phyloP scores from a whole-genome alignment of 1,140 invertebrate genomes.

The Philaenus spumarius region DNA sequence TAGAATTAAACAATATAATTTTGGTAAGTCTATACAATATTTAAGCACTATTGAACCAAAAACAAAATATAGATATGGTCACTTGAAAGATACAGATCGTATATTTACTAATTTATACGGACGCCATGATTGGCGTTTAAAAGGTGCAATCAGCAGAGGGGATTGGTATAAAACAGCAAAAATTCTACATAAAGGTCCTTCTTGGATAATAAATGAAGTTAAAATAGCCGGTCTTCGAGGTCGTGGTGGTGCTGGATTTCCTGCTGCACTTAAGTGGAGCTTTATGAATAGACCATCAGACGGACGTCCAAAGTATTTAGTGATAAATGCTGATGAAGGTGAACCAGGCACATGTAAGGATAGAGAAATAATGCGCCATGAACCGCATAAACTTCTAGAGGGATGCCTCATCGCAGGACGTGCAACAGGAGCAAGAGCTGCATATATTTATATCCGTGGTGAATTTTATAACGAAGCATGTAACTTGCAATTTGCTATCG shows the following conservation, averaged over 20 bases:
- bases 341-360: conserved; percentile 78
- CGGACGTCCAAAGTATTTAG: conserved; percentile 59
- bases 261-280: conserved; percentile 71
- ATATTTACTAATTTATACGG: too few relatives aligned
- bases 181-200: too few relatives aligned
- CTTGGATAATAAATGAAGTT: conserved; percentile 56
- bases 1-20: too few relatives aligned
- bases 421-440: conserved; percentile 62
- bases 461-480: conserved; percentile 77
- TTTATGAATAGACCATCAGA: conserved; percentile 70
- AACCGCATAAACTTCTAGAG: conserved; percentile 70
- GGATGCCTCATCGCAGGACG: conserved; percentile 64
- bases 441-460: conserved; percentile 73
- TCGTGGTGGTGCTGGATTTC: conserved; percentile 71
- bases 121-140: too few relatives aligned
- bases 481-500: conserved; percentile 64
- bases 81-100: too few relatives aligned
- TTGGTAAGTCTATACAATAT: too few relatives aligned
- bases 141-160: too few relatives aligned
- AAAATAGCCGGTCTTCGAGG: conserved; percentile 65
- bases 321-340: conserved; percentile 73
- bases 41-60: too few relatives aligned
- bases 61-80: too few relatives aligned
- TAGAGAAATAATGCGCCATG: conserved; percentile 67
- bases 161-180: too few relatives aligned